phyloP scores from a whole-genome alignment of 2,888 invertebrate species.

The Philopedon plagiatum region DNA sequence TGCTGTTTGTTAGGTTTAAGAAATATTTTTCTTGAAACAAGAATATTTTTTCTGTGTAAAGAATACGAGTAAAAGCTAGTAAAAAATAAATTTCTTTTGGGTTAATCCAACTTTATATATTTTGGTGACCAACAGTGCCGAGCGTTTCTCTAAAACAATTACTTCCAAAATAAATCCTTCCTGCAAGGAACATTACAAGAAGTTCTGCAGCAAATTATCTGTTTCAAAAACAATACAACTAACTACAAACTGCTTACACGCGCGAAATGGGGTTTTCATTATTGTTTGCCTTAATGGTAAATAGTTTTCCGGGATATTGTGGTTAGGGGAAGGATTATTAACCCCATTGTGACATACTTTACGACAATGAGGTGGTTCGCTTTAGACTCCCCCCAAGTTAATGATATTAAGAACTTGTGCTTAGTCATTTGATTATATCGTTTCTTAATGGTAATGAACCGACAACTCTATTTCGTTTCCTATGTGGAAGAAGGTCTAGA shows the following conservation, averaged over 20 bases:
- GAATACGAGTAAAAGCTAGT: no score
- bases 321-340: constrained; percentile 48
- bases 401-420: constrained; percentile 46
- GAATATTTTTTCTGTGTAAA: no score
- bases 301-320: constrained; percentile 49
- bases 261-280: constrained; percentile 25
- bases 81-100: no score
- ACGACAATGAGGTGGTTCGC: constrained; percentile 46
- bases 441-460: constrained; percentile 46
- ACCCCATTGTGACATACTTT: constrained; percentile 46
- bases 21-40: no score
- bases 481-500: background rate
- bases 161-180: background rate
- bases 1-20: no score
- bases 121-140: no score
- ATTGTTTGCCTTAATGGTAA: constrained; percentile 45
- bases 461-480: constrained; percentile 37
- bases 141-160: no score
- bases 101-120: no score
- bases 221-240: constrained; percentile 25
- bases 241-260: constrained; percentile 27
- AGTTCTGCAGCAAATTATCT: constrained; percentile 2
- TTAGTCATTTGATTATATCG: constrained; percentile 49
- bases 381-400: constrained; percentile 39
- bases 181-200: background rate